A percentile compares a stretch with the other conserved stretches of the same genome.
These are phyloP conservation scores for Laspeyria flexula DNA, from an alignment of 2,888 invertebrate species.

Conservation along the genomic window DNA sequence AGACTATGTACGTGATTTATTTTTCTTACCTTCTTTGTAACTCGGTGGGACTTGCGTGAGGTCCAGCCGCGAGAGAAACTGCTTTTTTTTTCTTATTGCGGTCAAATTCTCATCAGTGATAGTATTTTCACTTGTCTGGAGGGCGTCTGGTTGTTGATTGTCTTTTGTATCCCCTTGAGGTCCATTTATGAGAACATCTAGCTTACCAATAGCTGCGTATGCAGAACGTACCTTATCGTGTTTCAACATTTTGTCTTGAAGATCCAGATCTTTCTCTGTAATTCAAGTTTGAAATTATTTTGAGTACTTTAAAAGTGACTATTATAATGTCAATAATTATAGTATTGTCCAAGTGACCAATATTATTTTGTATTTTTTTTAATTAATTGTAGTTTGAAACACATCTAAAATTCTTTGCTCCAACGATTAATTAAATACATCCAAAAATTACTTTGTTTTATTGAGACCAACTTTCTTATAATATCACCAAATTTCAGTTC, in stretches of 20 bases:
- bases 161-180: slow-evolving; percentile 31
- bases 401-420: too few relatives aligned
- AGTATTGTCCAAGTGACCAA: too few relatives aligned
- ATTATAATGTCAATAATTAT: too few relatives aligned
- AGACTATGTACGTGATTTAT: too few relatives aligned
- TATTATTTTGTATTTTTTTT: too few relatives aligned
- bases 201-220: slow-evolving; percentile 68
- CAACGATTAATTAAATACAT: too few relatives aligned
- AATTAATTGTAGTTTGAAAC: too few relatives aligned
- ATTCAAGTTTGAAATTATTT: slow-evolving; percentile 10
- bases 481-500: too few relatives aligned
- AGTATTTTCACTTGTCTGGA: neutral
- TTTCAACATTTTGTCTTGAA: slow-evolving; percentile 85
- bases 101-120: slow-evolving; percentile 40
- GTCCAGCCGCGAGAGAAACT: slow-evolving; percentile 86
- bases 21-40: slow-evolving; percentile 86
- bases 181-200: slow-evolving; percentile 63
- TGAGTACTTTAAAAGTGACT: neutral
- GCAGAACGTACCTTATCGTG: slow-evolving; percentile 84
- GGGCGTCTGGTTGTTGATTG: slow-evolving; percentile 28
- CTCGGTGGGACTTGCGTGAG: slow-evolving; percentile 83
- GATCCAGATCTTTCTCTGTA: slow-evolving; percentile 84
- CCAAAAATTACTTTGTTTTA: too few relatives aligned
- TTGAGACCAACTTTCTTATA: too few relatives aligned
- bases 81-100: slow-evolving; percentile 79